These are phyloP conservation scores for Aplochiton taeniatus DNA, from an alignment of 2,797 vertebrate species.

Conservation along the genomic window DNA sequence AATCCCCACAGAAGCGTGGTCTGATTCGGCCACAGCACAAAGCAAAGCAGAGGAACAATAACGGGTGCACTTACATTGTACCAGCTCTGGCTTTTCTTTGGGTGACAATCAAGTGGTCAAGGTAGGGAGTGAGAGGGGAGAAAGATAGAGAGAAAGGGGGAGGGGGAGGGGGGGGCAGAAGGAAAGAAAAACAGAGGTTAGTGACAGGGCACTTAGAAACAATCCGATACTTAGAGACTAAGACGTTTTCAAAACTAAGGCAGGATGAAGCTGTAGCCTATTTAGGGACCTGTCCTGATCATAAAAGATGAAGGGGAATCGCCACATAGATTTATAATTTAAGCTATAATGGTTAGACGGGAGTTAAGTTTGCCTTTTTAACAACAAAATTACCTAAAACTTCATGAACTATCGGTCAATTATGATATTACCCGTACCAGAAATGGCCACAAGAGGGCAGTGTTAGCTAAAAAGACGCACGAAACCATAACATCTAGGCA, in stretches of 20 bases:
- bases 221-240: too few species aligned
- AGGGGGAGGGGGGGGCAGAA: neutral
- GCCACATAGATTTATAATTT: neutral
- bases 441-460: constrained; percentile 32
- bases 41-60: neutral
- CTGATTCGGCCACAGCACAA: too few species aligned
- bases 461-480: constrained; percentile 11
- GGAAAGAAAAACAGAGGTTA: constrained; percentile 12
- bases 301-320: too few species aligned
- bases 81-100: constrained; percentile 94
- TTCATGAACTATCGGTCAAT: too few species aligned
- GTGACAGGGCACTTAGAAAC: neutral
- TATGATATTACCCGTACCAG: neutral
- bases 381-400: too few species aligned
- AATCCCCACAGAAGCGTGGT: too few species aligned
- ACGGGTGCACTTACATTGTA: constrained; percentile 85
- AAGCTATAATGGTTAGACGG: neutral
- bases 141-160: neutral
- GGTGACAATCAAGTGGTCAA: constrained; percentile 36
- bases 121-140: constrained; percentile 1
- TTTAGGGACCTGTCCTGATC: too few species aligned
- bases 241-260: too few species aligned
- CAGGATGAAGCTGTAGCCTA: too few species aligned
- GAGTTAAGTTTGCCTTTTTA: neutral
- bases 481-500: too few species aligned